These are phyloP conservation scores for Trogon melanurus DNA, from an alignment of 2,113 vertebrate species.

Conservation along the genomic window DNA sequence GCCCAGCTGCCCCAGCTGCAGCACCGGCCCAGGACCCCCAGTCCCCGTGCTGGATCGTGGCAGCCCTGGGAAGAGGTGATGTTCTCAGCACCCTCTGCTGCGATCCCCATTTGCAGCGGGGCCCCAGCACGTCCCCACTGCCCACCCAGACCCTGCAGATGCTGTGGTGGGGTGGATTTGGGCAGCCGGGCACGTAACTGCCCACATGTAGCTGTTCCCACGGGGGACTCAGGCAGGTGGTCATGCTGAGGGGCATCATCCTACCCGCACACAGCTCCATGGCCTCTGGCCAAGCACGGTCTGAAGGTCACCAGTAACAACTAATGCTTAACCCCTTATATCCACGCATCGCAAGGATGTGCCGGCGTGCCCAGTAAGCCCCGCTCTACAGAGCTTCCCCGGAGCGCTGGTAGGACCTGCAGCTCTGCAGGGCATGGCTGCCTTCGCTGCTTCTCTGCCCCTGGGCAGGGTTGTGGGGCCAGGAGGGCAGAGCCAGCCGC, in stretches of 20 bases:
- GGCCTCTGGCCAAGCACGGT: fast-evolving
- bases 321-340: constrained; percentile 12
- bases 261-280: fast-evolving
- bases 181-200: fast-evolving
- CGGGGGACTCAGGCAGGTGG: neutral
- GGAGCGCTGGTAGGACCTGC: constrained; percentile 55
- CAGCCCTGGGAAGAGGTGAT: neutral
- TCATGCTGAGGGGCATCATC: fast-evolving
- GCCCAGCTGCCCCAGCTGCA: neutral
- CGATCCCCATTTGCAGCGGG: neutral
- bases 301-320: neutral
- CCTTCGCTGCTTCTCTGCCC: neutral
- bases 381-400: constrained; percentile 33
- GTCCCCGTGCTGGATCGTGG: neutral
- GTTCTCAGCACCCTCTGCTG: neutral
- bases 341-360: neutral
- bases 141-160: neutral
- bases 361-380: constrained; percentile 37
- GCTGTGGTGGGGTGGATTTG: neutral
- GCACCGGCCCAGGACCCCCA: fast-evolving
- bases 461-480: neutral
- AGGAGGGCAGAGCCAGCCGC: neutral
- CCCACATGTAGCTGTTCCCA: too few species aligned
- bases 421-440: neutral
- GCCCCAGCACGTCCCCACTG: fast-evolving